These are phyloP conservation scores for Selene dorsalis DNA, from an alignment of 2,797 vertebrate species.

Conservation along the genomic window DNA sequence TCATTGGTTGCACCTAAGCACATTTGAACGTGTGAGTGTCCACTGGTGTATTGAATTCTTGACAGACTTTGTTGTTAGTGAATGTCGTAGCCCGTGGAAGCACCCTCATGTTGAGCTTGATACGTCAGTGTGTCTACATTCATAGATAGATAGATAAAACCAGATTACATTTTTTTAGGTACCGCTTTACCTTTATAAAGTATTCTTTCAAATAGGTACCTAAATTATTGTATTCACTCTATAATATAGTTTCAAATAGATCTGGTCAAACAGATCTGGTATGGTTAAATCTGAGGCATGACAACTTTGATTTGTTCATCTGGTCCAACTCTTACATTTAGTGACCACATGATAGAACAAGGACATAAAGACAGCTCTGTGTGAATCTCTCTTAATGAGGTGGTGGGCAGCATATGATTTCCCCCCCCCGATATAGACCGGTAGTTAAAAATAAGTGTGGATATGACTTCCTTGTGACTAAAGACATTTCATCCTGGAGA, in stretches of 20 bases:
- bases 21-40: too few relatives aligned
- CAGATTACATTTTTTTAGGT: too few relatives aligned
- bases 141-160: too few relatives aligned
- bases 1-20: too few relatives aligned
- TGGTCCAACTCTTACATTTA: background rate
- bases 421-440: background rate
- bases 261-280: background rate
- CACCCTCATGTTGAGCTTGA: too few relatives aligned
- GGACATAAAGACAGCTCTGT: background rate
- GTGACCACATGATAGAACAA: background rate
- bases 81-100: too few relatives aligned
- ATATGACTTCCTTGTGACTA: conserved; percentile 21
- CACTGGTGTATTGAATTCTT: too few relatives aligned
- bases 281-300: background rate
- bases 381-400: conserved; percentile 28
- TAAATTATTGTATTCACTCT: background rate
- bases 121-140: too few relatives aligned
- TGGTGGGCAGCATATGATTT: background rate
- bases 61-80: too few relatives aligned
- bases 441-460: conserved; percentile 28
- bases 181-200: too few relatives aligned
- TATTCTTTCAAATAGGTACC: too few relatives aligned
- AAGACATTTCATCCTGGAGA: conserved; percentile 29
- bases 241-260: too few relatives aligned
- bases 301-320: background rate